phyloP scores from a whole-genome alignment of 2,797 vertebrate genomes.

The Morus bassanus region DNA sequence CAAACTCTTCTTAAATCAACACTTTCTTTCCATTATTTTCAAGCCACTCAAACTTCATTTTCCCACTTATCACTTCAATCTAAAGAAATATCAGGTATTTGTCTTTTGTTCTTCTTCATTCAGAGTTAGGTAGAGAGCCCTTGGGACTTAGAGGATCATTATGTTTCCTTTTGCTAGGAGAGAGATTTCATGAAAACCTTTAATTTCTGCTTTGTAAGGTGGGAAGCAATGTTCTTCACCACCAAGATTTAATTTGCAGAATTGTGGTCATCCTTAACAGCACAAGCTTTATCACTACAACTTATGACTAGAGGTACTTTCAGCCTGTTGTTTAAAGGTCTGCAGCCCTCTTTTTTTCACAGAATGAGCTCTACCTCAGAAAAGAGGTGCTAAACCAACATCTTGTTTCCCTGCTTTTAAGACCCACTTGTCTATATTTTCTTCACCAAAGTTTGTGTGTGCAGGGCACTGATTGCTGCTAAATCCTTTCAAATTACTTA shows the following conservation, averaged over 20 bases:
- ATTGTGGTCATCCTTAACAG: constrained; percentile 38
- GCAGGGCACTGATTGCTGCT: background rate
- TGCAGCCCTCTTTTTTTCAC: background rate
- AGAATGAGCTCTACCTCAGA: background rate
- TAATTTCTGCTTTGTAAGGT: constrained; percentile 22
- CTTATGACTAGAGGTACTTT: background rate
- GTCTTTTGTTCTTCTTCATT: background rate
- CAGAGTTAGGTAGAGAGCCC: background rate
- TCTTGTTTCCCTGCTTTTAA: background rate
- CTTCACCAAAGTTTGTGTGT: background rate
- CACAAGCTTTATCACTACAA: background rate
- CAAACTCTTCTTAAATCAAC: constrained; percentile 6
- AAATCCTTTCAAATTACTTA: background rate
- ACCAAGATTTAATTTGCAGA: constrained; percentile 40
- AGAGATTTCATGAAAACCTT: constrained; percentile 25
- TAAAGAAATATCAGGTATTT: constrained; percentile 26
- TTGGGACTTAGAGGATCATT: constrained; percentile 13
- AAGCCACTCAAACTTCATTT: constrained; percentile 26
- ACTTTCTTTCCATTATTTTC: constrained; percentile 18
- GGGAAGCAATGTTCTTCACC: background rate
- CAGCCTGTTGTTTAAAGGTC: background rate
- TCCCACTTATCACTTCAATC: background rate
- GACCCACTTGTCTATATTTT: background rate
- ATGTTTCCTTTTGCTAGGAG: background rate
- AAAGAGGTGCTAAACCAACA: background rate